Percentiles rank a stretch among this genome's conserved stretches.
Conservation (phyloP, 2,113 vertebrate genomes). For the Dicrurus megarhynchus region DNA sequence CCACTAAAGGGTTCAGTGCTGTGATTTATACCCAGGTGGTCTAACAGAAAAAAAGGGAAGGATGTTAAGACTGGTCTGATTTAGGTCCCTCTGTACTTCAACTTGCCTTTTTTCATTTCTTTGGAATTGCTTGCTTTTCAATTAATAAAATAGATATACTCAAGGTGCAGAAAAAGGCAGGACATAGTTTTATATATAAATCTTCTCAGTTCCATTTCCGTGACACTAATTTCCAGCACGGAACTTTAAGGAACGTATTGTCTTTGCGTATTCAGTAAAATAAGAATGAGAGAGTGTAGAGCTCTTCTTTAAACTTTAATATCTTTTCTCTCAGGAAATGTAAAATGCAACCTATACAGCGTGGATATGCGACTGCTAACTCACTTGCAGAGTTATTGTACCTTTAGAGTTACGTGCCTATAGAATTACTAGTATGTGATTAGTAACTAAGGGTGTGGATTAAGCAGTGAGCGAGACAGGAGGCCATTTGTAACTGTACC, state of each 20-base stretch:
- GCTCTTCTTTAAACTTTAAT: not conserved
- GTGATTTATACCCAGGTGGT: not conserved
- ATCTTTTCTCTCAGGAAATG: not conserved
- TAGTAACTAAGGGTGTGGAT: not conserved
- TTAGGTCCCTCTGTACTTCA: not conserved
- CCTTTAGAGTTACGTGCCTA: not conserved
- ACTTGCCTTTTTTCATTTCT: not conserved
- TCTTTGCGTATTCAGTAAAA: not conserved
- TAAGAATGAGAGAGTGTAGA: not conserved
- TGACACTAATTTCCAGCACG: not conserved
- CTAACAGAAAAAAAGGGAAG: not conserved
- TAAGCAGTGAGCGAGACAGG: not conserved
- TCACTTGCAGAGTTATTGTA: not conserved
- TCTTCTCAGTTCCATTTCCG: not conserved
- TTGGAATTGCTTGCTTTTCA: not conserved
- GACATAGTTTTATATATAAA: not conserved
- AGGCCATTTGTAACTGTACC: not conserved
- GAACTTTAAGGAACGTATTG: not conserved
- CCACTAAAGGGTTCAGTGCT: not conserved
- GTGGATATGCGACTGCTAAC: not conserved
- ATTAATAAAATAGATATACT: not conserved
- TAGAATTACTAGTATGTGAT: not conserved
- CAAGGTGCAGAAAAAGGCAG: not conserved
- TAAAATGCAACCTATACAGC: not conserved
- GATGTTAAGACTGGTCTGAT: not conserved